Conservation (phyloP, 2,113 vertebrate species). For the Planiliza haematocheilus region DNA sequence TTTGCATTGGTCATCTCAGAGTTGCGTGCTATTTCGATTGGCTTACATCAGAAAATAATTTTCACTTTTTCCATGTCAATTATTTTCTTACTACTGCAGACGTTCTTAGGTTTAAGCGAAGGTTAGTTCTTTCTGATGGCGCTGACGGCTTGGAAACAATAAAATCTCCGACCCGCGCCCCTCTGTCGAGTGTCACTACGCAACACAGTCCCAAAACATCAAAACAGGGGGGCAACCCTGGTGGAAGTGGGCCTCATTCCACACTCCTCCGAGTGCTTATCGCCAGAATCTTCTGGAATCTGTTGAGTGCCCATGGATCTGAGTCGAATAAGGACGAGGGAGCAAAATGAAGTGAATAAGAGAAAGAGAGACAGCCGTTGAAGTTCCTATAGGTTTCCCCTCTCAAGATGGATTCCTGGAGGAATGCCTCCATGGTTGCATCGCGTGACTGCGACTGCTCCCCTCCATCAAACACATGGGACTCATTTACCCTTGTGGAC, state of each 20-base stretch:
- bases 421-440: constrained; percentile 76
- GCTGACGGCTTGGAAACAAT: constrained; percentile 77
- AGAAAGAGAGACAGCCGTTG: constrained; percentile 50
- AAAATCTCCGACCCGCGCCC: constrained; percentile 54
- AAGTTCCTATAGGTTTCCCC: constrained; percentile 51
- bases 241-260: constrained; percentile 58
- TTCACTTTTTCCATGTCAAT: constrained; percentile 65
- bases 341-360: constrained; percentile 58
- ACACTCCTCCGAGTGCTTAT: constrained; percentile 64
- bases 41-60: constrained; percentile 33
- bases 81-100: constrained; percentile 54
- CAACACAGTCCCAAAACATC: constrained; percentile 79
- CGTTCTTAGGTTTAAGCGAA: constrained; percentile 62
- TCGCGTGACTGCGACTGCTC: constrained; percentile 82
- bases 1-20: constrained; percentile 29
- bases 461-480: constrained; percentile 82
- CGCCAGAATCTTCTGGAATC: constrained; percentile 69
- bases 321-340: constrained; percentile 35
- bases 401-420: constrained; percentile 78
- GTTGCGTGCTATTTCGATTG: constrained; percentile 17
- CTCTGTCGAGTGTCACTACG: constrained; percentile 71
- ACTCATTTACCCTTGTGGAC: constrained; percentile 82
- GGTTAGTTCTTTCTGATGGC: constrained; percentile 54
- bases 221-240: constrained; percentile 73
- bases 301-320: constrained; percentile 57